phyloP scores from a whole-genome alignment of 37 sponge, comb jelly and placozoan genomes.

The Diacarnus erythraeanus region DNA sequence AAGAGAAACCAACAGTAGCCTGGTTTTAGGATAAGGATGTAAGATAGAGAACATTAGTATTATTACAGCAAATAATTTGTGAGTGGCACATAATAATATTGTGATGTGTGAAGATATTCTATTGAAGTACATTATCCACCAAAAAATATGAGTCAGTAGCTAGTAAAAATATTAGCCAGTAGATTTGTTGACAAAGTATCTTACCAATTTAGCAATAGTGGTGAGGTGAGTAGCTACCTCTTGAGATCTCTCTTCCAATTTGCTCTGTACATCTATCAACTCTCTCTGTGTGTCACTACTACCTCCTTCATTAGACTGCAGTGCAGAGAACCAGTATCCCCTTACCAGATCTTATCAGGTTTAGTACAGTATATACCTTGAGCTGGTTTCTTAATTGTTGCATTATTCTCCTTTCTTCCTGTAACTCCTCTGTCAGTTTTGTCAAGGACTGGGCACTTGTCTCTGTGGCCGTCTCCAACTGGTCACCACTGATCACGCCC shows the following conservation, averaged over 20 bases:
- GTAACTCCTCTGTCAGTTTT: constrained; percentile 12
- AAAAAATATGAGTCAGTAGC: too few relatives aligned
- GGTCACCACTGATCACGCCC: constrained; percentile 56
- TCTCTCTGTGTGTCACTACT: not conserved
- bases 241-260: constrained; percentile 7
- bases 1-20: too few relatives aligned
- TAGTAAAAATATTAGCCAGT: too few relatives aligned
- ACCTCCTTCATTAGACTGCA: too few relatives aligned
- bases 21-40: too few relatives aligned
- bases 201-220: constrained; percentile 10
- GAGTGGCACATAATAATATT: too few relatives aligned
- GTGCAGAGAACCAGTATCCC: too few relatives aligned
- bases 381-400: not conserved
- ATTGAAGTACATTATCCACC: too few relatives aligned
- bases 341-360: not conserved
- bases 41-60: too few relatives aligned
- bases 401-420: constrained; percentile 26
- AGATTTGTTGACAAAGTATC: too few relatives aligned
- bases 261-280: not conserved
- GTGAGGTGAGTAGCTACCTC: constrained; percentile 6
- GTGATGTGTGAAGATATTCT: too few relatives aligned
- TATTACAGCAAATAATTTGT: too few relatives aligned
- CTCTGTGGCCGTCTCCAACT: constrained; percentile 35
- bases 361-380: not conserved
- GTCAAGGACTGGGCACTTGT: not conserved